These are phyloP conservation scores for Equus przewalskii DNA, from an alignment of 2,113 vertebrate species.

Conservation along the genomic window DNA sequence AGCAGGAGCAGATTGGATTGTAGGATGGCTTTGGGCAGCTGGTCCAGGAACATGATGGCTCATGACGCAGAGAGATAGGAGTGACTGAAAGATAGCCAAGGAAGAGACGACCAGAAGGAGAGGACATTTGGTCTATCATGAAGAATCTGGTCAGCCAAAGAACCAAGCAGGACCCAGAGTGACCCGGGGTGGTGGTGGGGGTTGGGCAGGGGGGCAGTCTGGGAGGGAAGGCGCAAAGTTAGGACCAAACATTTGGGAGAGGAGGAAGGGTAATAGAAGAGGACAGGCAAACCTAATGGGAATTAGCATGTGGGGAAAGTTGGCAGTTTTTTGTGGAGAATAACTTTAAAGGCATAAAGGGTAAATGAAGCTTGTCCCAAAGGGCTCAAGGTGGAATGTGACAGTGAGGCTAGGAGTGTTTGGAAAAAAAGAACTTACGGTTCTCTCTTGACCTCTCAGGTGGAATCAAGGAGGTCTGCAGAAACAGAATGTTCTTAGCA, in stretches of 20 bases:
- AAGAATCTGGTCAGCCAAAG: not conserved
- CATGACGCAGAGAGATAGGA: not conserved
- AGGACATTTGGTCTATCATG: fast-evolving
- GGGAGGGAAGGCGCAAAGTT: not conserved
- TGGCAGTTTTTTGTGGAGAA: not conserved
- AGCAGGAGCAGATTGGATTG: fast-evolving
- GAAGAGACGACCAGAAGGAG: not conserved
- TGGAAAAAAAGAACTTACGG: not conserved
- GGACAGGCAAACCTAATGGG: not conserved
- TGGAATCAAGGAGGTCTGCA: not conserved
- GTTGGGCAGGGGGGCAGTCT: too few relatives aligned
- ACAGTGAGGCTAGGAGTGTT: not conserved
- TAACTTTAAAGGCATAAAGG: not conserved
- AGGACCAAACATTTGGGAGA: not conserved
- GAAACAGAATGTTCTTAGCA: not conserved
- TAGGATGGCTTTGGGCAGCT: not conserved
- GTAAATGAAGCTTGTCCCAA: not conserved
- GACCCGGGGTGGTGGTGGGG: not conserved
- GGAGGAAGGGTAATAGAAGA: not conserved
- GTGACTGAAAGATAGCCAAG: not conserved
- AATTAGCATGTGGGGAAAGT: not conserved
- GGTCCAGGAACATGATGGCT: not conserved
- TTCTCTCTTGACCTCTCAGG: not conserved
- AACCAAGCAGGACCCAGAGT: not conserved
- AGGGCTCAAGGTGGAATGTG: not conserved